Evolutionary conservation across 2,113 vertebrate species (phyloP).

Genomic region (Xiphorhynchus elegans): DNA sequence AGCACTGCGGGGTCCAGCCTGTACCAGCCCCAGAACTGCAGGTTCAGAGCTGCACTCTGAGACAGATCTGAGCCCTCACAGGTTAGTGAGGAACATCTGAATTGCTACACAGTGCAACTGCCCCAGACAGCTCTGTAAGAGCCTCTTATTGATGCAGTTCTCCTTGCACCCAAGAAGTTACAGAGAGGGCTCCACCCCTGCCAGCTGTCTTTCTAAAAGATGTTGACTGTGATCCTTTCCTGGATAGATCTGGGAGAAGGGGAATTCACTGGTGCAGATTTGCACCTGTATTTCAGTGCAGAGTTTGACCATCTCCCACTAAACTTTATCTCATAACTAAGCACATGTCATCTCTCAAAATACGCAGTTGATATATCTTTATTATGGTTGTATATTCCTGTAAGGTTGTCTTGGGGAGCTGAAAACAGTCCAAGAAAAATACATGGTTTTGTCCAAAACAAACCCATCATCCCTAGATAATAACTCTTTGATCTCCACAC

Average conservation of each 20-base stretch:
- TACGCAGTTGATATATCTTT: background rate
- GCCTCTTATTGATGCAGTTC: background rate
- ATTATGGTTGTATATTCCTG: background rate
- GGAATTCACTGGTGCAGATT: background rate
- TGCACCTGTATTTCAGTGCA: background rate
- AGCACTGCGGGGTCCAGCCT: background rate
- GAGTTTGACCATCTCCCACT: background rate
- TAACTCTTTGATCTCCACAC: background rate
- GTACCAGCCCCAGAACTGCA: background rate
- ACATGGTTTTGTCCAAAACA: background rate
- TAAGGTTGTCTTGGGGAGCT: background rate
- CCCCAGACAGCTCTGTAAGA: background rate
- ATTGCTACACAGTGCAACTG: background rate
- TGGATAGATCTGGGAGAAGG: background rate
- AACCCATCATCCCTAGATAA: background rate
- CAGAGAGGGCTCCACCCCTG: background rate
- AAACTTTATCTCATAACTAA: background rate
- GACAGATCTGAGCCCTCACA: background rate
- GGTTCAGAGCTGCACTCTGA: accelerated
- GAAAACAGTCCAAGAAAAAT: background rate
- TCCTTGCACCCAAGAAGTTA: background rate
- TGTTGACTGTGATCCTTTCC: background rate
- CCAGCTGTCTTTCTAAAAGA: background rate
- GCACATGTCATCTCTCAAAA: background rate
- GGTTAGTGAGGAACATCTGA: background rate